Base-by-base conservation (phyloP, 2,113 vertebrate genomes). In the Nothoprocta pentlandii region DNA sequence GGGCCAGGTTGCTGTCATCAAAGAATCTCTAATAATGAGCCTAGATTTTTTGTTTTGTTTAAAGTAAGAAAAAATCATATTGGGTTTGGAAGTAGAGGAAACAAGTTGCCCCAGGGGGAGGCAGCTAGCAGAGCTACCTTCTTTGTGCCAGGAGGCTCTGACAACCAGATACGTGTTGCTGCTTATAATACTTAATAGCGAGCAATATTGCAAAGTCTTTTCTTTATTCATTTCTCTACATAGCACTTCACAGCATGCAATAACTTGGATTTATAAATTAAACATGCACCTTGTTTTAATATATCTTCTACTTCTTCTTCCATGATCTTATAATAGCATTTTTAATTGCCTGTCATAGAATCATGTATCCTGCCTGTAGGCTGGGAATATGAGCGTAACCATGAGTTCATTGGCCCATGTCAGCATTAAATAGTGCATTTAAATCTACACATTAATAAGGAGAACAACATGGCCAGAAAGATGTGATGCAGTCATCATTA, bases 231-330 rank as follows among this genome's bases (percentile, higher is more conserved):
- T 94, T 93, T 83, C 74, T 92, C 82, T 92, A 81, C 61, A 77
- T 62, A 74, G 71, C 75, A 36, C 69, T 92, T 95, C 92, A 71
- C 84, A 93, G 94, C 95, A 30, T 28, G 80, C 90, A 86, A 58
- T 95, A 92, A 88, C 81, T 89, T n/a, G 70, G 62, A 42, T 85
- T 94, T 80, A 96, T 95, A 96, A 93, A 96, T 95, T 78, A 96
- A 96, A 94, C 89, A 92, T 79, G 77, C 36, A 71, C 73, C 49
- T 91, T 86, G 85, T 88, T 95, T 92, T 86, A 71, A 88, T 95
- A 80, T 30, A 88, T 84, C 76, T 41, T 83, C 87, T 75, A 70
- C 68, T 90, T 51, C 68, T 94, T 74, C 69, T 82, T 85, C 85
- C 2, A n/a, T 1, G 15, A 75, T 87, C 61, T 74, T 36, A 15